A percentile compares a stretch with the other conserved stretches of the same genome.
phyloP scores from a whole-genome alignment of 2,888 invertebrate genomes.

The Drosophila dives region DNA sequence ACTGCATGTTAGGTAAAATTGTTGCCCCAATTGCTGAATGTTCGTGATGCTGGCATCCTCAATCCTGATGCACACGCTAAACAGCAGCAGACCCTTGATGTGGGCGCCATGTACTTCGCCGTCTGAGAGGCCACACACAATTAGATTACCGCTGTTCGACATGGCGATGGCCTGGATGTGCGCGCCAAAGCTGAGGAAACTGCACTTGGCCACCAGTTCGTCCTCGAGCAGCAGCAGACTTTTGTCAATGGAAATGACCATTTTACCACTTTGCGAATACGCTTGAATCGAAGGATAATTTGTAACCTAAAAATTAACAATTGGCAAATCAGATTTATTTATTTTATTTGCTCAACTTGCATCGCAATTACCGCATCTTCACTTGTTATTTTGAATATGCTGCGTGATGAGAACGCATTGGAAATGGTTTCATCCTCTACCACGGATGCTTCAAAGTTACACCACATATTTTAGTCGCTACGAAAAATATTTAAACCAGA shows the following conservation, averaged over 20 bases:
- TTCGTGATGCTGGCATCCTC: slow-evolving; percentile 75
- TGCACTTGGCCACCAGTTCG: slow-evolving; percentile 82
- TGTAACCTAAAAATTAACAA: slow-evolving; percentile 65
- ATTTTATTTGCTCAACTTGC: not conserved
- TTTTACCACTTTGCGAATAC: slow-evolving; percentile 81
- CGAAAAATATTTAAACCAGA: slow-evolving; percentile 39
- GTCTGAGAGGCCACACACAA: slow-evolving; percentile 82
- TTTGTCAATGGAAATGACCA: slow-evolving; percentile 82
- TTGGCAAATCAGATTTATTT: not conserved
- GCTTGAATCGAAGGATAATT: slow-evolving; percentile 81
- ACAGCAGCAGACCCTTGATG: slow-evolving; percentile 82
- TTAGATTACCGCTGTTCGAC: slow-evolving; percentile 82
- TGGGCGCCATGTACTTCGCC: slow-evolving; percentile 83
- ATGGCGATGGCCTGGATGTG: slow-evolving; percentile 81
- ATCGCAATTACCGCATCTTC: slow-evolving; percentile 74
- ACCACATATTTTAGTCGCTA: slow-evolving; percentile 79
- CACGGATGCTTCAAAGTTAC: slow-evolving; percentile 80
- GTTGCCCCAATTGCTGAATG: slow-evolving; percentile 72
- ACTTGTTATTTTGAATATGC: slow-evolving; percentile 82
- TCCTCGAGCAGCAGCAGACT: slow-evolving; percentile 82
- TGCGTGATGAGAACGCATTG: slow-evolving; percentile 82
- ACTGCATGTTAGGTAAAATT: slow-evolving; percentile 78
- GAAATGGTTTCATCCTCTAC: slow-evolving; percentile 84
- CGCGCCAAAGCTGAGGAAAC: slow-evolving; percentile 78
- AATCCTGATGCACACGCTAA: slow-evolving; percentile 77